Conservation (phyloP, 2,888 invertebrate genomes). For the Hyposoter dolosus region DNA sequence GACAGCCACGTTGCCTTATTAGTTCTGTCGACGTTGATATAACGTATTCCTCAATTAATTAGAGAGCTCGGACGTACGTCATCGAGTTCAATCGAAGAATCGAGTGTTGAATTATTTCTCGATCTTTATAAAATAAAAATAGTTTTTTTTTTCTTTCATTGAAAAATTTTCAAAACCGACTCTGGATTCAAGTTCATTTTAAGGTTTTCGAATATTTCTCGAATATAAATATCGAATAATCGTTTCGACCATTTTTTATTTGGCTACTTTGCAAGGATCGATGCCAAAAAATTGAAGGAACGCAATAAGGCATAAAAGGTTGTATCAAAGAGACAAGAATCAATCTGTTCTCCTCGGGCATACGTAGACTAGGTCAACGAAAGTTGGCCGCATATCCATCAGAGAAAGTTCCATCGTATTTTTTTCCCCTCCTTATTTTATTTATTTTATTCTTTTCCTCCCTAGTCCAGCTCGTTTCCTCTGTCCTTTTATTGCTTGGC, state of each 20-base stretch:
- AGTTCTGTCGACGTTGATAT: slow-evolving; percentile 5
- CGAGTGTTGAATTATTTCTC: slow-evolving; percentile 4
- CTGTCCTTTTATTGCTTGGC: slow-evolving; percentile 54
- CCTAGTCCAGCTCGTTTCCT: neutral
- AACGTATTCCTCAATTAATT: slow-evolving; percentile 39
- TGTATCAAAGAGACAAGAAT: slow-evolving; percentile 46
- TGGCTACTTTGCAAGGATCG: neutral
- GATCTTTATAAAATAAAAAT: slow-evolving; percentile 22
- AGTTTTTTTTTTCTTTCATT: neutral
- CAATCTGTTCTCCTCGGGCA: slow-evolving; percentile 41
- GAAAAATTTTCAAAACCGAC: neutral
- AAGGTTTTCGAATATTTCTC: neutral
- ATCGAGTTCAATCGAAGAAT: slow-evolving; percentile 28
- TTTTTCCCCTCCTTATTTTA: neutral
- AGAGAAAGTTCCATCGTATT: slow-evolving; percentile 28
- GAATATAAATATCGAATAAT: neutral
- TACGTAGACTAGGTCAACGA: slow-evolving; percentile 43
- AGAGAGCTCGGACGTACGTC: slow-evolving; percentile 32
- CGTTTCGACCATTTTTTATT: neutral
- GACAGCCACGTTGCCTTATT: too few relatives aligned
- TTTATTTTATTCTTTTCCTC: slow-evolving; percentile 10
- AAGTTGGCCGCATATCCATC: slow-evolving; percentile 56
- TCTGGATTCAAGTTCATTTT: neutral
- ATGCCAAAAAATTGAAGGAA: slow-evolving; percentile 11
- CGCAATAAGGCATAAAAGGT: slow-evolving; percentile 15